Conservation (phyloP, 23 tunicate genomes). For the Halocynthia roretzi region DNA sequence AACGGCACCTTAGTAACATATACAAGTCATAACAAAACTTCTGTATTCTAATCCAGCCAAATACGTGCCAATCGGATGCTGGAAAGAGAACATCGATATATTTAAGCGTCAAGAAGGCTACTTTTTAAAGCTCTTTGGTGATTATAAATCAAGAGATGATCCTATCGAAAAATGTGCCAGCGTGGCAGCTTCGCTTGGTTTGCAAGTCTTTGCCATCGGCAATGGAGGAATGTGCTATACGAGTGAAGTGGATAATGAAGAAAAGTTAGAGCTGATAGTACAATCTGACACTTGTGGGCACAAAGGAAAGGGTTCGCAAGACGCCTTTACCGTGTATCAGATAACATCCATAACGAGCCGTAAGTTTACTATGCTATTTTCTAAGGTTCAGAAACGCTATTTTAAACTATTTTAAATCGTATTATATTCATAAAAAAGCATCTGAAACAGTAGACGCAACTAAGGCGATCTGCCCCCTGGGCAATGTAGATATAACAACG, state of each 20-base stretch:
- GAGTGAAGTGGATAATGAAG: neutral
- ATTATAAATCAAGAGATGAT: neutral
- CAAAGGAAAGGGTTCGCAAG: too few species aligned
- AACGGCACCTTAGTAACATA: too few species aligned
- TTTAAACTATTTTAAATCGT: too few species aligned
- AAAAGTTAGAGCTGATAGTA: neutral
- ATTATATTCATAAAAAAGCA: too few species aligned
- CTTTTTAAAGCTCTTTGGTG: neutral
- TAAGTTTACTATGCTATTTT: too few species aligned
- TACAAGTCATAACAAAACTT: too few species aligned
- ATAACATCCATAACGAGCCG: too few species aligned
- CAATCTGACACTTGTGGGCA: too few species aligned
- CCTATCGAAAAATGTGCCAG: constrained; percentile 8
- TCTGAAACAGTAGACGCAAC: too few species aligned
- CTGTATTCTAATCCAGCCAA: neutral
- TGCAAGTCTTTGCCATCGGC: neutral
- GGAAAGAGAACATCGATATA: neutral
- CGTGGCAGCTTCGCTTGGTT: neutral
- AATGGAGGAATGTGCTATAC: neutral
- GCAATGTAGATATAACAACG: neutral
- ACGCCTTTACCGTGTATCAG: too few species aligned
- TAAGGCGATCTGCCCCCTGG: neutral
- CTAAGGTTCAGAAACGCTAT: too few species aligned
- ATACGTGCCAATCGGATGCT: neutral
- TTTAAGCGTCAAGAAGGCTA: neutral